These are phyloP conservation scores for Caenorhabditis sp. DNA, from an alignment of 2,888 invertebrate species.

Conservation along the genomic window DNA sequence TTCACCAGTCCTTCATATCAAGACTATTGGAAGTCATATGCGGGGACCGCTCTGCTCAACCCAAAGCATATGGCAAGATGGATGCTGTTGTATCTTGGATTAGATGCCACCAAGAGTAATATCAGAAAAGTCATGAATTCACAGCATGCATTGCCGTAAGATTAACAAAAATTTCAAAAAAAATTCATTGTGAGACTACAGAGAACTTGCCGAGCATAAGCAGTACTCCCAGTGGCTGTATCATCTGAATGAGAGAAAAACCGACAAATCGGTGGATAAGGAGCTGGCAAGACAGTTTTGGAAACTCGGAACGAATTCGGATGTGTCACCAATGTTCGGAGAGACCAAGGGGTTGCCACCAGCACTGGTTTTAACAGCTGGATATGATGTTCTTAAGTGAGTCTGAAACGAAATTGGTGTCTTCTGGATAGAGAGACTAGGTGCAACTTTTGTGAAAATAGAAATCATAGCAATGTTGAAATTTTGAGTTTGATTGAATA, in stretches of 20 bases:
- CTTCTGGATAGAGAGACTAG: too few relatives aligned
- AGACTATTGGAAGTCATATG: conserved; percentile 75
- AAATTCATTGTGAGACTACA: neutral
- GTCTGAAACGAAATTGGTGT: neutral
- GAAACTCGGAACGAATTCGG: conserved; percentile 71
- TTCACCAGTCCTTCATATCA: conserved; percentile 81
- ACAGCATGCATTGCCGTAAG: conserved; percentile 74
- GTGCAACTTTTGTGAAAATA: too few relatives aligned
- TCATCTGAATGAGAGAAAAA: conserved; percentile 33
- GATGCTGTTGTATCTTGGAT: conserved; percentile 80
- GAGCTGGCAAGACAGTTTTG: conserved; percentile 63
- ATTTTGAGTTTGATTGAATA: too few relatives aligned
- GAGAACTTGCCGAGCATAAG: conserved; percentile 23
- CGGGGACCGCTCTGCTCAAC: conserved; percentile 71
- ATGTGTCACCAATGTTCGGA: conserved; percentile 78
- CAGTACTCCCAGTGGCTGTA: conserved; percentile 41
- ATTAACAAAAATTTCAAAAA: neutral
- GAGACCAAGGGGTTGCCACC: conserved; percentile 74
- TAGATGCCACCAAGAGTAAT: conserved; percentile 74
- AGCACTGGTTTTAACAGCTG: conserved; percentile 78
- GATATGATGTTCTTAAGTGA: conserved; percentile 77
- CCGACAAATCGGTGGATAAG: conserved; percentile 42
- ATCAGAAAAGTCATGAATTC: conserved; percentile 77
- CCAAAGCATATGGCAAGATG: conserved; percentile 77
- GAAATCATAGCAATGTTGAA: too few relatives aligned